phyloP scores from a whole-genome alignment of 2,888 invertebrate genomes.

The Diloba caeruleocephala region DNA sequence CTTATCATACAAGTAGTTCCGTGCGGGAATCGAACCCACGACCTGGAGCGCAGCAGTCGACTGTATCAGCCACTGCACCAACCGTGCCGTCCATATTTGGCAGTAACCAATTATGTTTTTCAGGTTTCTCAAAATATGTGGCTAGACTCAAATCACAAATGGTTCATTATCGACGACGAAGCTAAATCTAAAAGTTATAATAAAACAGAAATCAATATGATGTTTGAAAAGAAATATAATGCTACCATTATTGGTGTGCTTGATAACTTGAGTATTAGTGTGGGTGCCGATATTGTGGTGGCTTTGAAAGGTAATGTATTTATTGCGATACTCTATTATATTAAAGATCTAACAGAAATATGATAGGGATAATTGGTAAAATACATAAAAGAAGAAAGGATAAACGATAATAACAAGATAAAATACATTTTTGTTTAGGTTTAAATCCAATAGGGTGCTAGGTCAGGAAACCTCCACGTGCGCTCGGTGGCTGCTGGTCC shows the following conservation, averaged over 20 bases:
- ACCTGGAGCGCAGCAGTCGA: too few relatives aligned
- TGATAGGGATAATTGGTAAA: background rate
- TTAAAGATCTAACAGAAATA: too few relatives aligned
- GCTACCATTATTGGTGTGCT: slow-evolving; percentile 31
- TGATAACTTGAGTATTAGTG: slow-evolving; percentile 63
- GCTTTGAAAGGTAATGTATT: slow-evolving; percentile 39
- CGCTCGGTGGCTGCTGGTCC: too few relatives aligned
- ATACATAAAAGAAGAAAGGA: background rate
- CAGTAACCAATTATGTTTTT: too few relatives aligned
- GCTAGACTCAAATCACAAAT: slow-evolving; percentile 64
- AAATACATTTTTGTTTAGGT: too few relatives aligned
- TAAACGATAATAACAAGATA: too few relatives aligned
- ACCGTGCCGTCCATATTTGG: too few relatives aligned
- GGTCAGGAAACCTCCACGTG: too few relatives aligned
- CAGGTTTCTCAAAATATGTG: slow-evolving; percentile 70
- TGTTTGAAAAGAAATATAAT: slow-evolving; percentile 7
- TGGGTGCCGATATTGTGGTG: slow-evolving; percentile 68
- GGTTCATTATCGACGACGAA: slow-evolving; percentile 64
- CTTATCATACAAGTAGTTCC: too few relatives aligned
- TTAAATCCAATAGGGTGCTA: too few relatives aligned
- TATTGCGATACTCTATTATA: background rate
- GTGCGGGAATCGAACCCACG: too few relatives aligned
- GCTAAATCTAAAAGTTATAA: slow-evolving; percentile 13
- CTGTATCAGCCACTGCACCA: too few relatives aligned
- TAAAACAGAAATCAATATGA: slow-evolving; percentile 14